Base-by-base conservation (phyloP, 2,113 vertebrate genomes). In the Potamarius usumacintae region DNA sequence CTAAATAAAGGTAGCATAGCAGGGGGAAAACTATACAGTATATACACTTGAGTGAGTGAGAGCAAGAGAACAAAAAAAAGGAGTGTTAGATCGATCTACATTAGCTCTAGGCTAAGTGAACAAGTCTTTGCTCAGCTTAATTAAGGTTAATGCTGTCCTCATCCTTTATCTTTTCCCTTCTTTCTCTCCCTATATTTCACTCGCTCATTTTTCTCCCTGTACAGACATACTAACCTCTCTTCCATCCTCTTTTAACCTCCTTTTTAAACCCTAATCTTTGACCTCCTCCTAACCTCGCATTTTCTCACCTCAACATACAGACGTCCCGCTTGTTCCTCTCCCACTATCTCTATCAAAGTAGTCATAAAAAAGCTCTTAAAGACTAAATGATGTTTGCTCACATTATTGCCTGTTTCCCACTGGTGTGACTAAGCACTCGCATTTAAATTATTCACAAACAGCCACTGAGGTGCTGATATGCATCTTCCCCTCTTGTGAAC, bases 401-500 rank as follows among this genome's bases (percentile, higher is more conserved):
- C 93, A 91, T 93, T 92, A 94, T 92, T 88, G 89, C 65, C 90
- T 90, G 84, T 86, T 90, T 90, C 93, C 92, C 91, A 69, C 89
- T 90, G 91, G 90, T 91, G 92, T 95, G 94, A 95, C 89, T 95
- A 93, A 95, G 94, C 94, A 91, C 82, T 86, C 11, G 7, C 22
- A 55, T 91, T 94, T 95, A 93, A 95, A 94, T 95, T 94, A 95
- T 93, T 95, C 90, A 95, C 82, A 86, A 90, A 86, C 89, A 89
- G 60, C 60, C 22, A 87, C 77, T 63, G 82, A 77, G 82, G 84
- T 82, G 77, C 85, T 93, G 94, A 94, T 42, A 42, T 92, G 88
- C 89, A 87, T 87, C 85, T 69, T 89, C 91, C 89, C 69, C 79
- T 88, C 82, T 77, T 88, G 65, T 71, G 78, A 71, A 82, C 74